A percentile compares a stretch with the other conserved stretches of the same genome.
These are phyloP conservation scores for Asbolus verrucosus DNA, from an alignment of 1,140 invertebrate species.

Conservation along the genomic window DNA sequence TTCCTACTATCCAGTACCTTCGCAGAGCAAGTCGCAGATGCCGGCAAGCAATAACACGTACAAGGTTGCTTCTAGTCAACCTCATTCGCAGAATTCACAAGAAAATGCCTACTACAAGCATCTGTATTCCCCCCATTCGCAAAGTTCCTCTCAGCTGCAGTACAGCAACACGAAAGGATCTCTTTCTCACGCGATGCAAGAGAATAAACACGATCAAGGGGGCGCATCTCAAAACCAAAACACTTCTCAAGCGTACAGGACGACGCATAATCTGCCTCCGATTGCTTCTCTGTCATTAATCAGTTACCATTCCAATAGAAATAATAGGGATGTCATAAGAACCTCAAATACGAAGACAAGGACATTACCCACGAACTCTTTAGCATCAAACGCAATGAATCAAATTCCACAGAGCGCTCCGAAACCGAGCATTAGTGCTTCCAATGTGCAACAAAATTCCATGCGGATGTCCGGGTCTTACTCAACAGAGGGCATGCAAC, in stretches of 20 bases:
- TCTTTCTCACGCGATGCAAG: no score
- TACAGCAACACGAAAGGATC: constrained; percentile 5
- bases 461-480: no score
- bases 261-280: constrained; percentile 69
- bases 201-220: no score
- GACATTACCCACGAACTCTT: constrained; percentile 43
- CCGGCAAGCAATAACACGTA: constrained; percentile 43
- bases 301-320: constrained; percentile 65
- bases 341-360: constrained; percentile 45
- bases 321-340: constrained; percentile 59
- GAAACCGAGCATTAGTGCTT: constrained; percentile 41
- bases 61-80: constrained; percentile 28
- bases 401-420: constrained; percentile 41
- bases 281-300: constrained; percentile 66
- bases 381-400: no score
- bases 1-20: constrained; percentile 59
- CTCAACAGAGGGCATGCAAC: neutral
- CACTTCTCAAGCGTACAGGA: constrained; percentile 49
- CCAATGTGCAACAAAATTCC: constrained; percentile 33
- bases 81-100: constrained; percentile 21
- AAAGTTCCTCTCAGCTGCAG: constrained; percentile 18
- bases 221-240: neutral
- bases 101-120: constrained; percentile 48
- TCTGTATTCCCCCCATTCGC: constrained; percentile 38
- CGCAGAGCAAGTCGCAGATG: constrained; percentile 27